Conservation (phyloP, 2,113 vertebrate species). For the Phylloscopus trochiloides region DNA sequence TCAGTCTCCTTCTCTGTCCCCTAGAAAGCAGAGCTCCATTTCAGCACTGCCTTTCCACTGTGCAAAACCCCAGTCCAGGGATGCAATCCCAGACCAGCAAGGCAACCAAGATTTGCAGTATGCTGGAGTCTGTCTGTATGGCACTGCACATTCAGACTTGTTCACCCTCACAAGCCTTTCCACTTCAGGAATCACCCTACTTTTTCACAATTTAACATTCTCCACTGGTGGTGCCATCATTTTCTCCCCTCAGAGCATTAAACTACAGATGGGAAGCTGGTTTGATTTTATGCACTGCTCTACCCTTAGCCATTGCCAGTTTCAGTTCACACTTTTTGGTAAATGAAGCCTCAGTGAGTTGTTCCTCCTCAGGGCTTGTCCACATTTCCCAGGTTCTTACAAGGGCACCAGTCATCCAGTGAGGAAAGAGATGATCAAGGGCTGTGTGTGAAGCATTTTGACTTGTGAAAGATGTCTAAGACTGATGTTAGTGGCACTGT, state of each 20-base stretch:
- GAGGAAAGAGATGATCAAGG: background rate
- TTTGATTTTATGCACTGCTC: background rate
- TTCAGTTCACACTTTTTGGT: background rate
- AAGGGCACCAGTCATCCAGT: background rate
- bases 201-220: background rate
- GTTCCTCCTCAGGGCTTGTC: background rate
- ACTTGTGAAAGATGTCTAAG: background rate
- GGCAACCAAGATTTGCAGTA: background rate
- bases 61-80: background rate
- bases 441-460: background rate
- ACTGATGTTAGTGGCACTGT: background rate
- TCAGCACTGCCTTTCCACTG: background rate
- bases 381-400: background rate
- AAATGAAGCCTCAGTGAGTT: background rate
- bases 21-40: background rate
- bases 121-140: background rate
- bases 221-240: background rate
- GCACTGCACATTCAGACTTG: rapidly evolving
- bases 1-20: background rate
- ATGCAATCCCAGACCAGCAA: background rate
- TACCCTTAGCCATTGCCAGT: background rate
- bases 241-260: background rate
- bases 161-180: background rate
- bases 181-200: background rate
- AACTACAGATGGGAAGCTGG: background rate